Conservation (phyloP, 2,888 invertebrate genomes). For the Oscheius sp. region DNA sequence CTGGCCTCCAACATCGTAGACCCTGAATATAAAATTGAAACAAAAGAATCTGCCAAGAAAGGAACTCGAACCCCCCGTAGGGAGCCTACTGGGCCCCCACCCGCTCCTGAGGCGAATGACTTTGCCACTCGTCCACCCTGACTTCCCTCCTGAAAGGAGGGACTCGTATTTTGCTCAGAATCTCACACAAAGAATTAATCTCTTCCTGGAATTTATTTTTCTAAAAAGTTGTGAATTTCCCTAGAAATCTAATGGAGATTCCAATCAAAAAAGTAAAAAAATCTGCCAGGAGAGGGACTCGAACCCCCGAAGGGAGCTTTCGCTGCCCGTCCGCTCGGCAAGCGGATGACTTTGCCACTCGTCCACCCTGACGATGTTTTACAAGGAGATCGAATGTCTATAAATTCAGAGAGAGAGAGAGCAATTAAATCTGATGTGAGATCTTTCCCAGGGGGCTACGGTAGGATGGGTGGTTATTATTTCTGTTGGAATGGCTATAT, state of each 20-base stretch:
- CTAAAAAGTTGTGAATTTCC: no score
- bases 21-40: slow-evolving; percentile 38
- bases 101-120: neutral
- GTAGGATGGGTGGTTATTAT: no score
- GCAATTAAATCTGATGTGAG: neutral
- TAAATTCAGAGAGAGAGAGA: neutral
- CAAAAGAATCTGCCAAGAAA: neutral
- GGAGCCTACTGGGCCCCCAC: neutral
- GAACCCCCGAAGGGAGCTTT: neutral
- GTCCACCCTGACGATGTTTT: neutral
- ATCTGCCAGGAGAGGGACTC: neutral
- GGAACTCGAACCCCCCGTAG: neutral
- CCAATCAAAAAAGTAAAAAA: no score
- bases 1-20: slow-evolving; percentile 56
- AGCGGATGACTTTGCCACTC: neutral
- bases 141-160: no score
- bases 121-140: no score
- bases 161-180: no score
- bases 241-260: no score
- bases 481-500: no score
- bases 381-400: no score
- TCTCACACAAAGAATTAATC: no score
- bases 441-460: no score
- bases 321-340: neutral
- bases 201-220: no score